A percentile compares a stretch with the other conserved stretches of the same genome.
Evolutionary conservation across 2,888 invertebrate genomes (phyloP).

Genomic region (Dusona sp.): DNA sequence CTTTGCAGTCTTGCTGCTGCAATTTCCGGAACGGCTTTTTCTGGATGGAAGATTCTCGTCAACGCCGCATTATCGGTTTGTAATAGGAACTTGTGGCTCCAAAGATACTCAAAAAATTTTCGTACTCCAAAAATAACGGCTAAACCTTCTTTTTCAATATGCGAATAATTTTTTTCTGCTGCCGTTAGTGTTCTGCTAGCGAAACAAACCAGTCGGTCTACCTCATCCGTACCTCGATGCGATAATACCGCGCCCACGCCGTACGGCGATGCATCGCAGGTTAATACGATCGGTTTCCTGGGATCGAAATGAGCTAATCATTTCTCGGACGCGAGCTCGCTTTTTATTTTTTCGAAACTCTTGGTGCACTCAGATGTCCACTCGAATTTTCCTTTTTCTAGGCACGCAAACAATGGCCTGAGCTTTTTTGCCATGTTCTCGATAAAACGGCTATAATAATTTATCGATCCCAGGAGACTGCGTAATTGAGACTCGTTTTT

Average conservation of each 20-base stretch:
- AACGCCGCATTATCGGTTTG: constrained; percentile 60
- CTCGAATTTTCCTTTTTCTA: constrained; percentile 44
- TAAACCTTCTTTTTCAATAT: constrained; percentile 58
- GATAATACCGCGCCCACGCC: too few relatives aligned
- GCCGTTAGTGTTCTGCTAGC: constrained; percentile 55
- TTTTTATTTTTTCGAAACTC: constrained; percentile 39
- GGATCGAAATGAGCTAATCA: constrained; percentile 54
- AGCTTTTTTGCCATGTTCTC: constrained; percentile 32
- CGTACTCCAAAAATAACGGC: constrained; percentile 63
- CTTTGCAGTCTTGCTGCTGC: constrained; percentile 51
- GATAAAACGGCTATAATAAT: constrained; percentile 51
- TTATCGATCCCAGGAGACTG: constrained; percentile 32
- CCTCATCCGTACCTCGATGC: neutral
- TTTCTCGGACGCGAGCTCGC: constrained; percentile 37
- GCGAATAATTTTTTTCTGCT: constrained; percentile 54
- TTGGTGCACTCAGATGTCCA: constrained; percentile 42
- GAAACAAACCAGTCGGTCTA: constrained; percentile 57
- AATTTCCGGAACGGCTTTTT: constrained; percentile 55
- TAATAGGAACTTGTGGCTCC: constrained; percentile 55
- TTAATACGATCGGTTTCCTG: constrained; percentile 39
- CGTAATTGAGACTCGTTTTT: constrained; percentile 24
- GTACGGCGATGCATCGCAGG: too few relatives aligned
- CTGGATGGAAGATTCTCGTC: constrained; percentile 58
- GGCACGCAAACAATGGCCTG: constrained; percentile 41
- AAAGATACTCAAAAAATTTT: constrained; percentile 63